Base-by-base conservation (phyloP, 1,140 invertebrate species). In the Ceratina australensis region DNA sequence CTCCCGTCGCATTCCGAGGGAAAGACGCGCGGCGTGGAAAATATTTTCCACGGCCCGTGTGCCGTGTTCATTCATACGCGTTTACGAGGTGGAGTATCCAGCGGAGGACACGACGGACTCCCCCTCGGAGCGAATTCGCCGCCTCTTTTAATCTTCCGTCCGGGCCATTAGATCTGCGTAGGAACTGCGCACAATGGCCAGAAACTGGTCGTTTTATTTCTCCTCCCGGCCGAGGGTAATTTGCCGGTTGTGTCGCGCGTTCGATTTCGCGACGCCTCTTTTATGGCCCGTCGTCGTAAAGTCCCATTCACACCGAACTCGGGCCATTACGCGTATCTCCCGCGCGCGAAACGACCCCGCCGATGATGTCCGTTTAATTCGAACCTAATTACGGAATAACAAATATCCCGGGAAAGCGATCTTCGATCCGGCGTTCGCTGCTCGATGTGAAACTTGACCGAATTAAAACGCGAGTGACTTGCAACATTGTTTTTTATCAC, bases 281-380 rank as follows among this genome's bases (percentile, higher is more conserved):
- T 87, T 87, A 86, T 82, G 84, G 86, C 68, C 69, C 42, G n/a
- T 42, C 72, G 28, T 66, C 57, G 69, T 81, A 77, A 84, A 79
- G 50, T 52, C 20, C 47, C 68, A 60, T 83, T 80, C 79, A 67
- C 63, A 67, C 63, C 71, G 56, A 42, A 52, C n/a, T 24, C 50
- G 26, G 8, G 60, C 42, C 80, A 83, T 81, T 72, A 59, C 10
- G 10, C 33, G 33, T 65, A 26, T 67, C 20, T 64, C 28, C n/a
- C 18, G n/a, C n/a, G n/a, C 42, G 26, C 26, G 33, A 26, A 78
- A 67, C 52, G 13, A n/a, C 22, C 57, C 3, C 8, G 26, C 47
- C 2, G 1, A 52, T 22, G 28, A 50, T 52, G 20, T 5, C 54
- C 15, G 26, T 2, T 42, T 26, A 54, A 71, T 76, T 22, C 26